A percentile compares a stretch with the other conserved stretches of the same genome.
Evolutionary conservation across 1,140 invertebrate species (phyloP).

Genomic region (Glossosoma conforme): DNA sequence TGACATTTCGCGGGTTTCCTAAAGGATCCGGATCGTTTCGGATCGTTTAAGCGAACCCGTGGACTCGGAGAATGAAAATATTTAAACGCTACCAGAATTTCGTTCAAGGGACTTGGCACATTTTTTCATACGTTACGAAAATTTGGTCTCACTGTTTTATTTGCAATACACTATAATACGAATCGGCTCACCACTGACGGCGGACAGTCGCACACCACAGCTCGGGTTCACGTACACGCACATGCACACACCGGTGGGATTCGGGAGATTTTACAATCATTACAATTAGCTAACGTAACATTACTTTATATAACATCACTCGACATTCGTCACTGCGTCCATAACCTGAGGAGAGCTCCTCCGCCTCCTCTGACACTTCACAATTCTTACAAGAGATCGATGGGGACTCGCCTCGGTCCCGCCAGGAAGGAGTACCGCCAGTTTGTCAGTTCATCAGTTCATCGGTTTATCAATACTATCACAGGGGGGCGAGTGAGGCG

Average conservation of each 20-base stretch:
- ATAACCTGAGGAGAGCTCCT: too few relatives aligned
- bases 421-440: not conserved
- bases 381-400: too few relatives aligned
- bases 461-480: conserved; percentile 1
- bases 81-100: conserved; percentile 23
- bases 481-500: conserved; percentile 3
- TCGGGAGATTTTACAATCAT: conserved; percentile 31
- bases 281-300: conserved; percentile 31
- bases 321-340: too few relatives aligned
- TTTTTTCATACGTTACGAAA: conserved; percentile 31
- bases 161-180: conserved; percentile 24
- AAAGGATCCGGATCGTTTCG: too few relatives aligned
- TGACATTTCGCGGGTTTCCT: too few relatives aligned
- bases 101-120: conserved; percentile 30
- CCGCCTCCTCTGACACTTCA: not conserved
- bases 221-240: conserved; percentile 27
- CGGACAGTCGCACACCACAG: too few relatives aligned
- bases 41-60: not conserved
- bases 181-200: conserved; percentile 22
- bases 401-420: not conserved
- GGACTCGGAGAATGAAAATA: not conserved
- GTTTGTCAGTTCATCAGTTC: not conserved
- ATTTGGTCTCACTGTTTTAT: conserved; percentile 31
- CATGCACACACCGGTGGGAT: conserved; percentile 23
- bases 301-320: conserved; percentile 29